Base-by-base conservation (phyloP, 2,797 vertebrate species). In the Ctenochaetus hawaiiensis region DNA sequence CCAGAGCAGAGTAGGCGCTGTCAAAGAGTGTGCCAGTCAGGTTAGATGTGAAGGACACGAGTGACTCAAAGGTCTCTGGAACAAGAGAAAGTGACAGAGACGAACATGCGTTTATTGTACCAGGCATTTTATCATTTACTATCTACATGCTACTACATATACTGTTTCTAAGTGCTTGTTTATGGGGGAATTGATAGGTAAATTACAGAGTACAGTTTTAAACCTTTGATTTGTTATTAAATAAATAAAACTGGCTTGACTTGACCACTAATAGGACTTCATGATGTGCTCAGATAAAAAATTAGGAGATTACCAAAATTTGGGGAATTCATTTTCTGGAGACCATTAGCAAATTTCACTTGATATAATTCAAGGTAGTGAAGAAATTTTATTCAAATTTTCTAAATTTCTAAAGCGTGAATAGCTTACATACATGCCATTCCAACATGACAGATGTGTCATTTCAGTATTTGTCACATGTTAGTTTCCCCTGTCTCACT, bases 1-100 rank as follows among this genome's bases (percentile, higher is more conserved):
- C 94, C 87, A 98, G 92, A 8, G 94, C 80, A 59, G 95, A 90
- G 90, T 97, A 97, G 75, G 93, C 96, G 34, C 91, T 93, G 92
- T 97, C 96, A 53, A 97, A 96, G 70, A 98, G 93, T 48, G 94
- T 92, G 75, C 93, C 92, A 41, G 96, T 98, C 87, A 93, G 94
- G 90, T 97, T 97, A 16, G 95, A 94, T 2, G 96, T 96, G 87
- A 96, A 94, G 82, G 94, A 96, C 76, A 97, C 94, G 51, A 97
- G 94, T 23, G 96, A 96, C 72, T 96, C 93, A 74, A 97, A 97
- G 80, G 95, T 94, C 75, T 97, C 96, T 97, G 89, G 47, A 80
- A 75, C 2, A 48, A 80, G 68, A 88, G 44, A 73, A n/a, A 72
- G n/a, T 63, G 6, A 45, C 2, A 0, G 16, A 37, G 8, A 59